Evolutionary conservation across 2,797 vertebrate genomes (phyloP).

Genomic region (Bradypus variegatus): DNA sequence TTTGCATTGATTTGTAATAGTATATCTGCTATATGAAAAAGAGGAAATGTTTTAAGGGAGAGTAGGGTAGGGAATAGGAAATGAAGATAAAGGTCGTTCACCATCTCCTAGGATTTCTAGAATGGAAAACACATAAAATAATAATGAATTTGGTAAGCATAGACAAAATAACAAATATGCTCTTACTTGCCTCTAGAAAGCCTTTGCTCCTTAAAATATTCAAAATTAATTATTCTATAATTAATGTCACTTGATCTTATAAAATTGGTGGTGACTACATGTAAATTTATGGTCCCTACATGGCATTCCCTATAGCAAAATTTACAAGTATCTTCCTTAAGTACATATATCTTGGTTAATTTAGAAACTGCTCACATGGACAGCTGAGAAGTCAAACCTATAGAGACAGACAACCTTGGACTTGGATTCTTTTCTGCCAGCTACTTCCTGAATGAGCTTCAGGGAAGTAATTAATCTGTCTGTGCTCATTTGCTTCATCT

Average conservation of each 20-base stretch:
- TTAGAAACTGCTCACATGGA: background rate
- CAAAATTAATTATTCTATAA: background rate
- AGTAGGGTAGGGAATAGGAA: background rate
- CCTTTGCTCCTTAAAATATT: background rate
- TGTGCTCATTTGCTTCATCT: background rate
- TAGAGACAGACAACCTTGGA: background rate
- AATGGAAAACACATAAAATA: background rate
- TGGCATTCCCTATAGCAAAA: background rate
- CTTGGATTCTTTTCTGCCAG: background rate
- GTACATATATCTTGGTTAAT: background rate
- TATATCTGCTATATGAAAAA: background rate
- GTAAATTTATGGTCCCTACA: background rate
- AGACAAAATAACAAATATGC: background rate
- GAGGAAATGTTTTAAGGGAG: background rate
- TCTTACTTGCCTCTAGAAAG: background rate
- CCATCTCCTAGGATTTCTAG: background rate
- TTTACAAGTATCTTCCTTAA: background rate
- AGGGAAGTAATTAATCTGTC: background rate
- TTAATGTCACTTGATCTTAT: background rate
- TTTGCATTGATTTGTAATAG: background rate
- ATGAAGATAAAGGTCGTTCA: background rate
- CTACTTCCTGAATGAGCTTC: background rate
- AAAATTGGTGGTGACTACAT: background rate
- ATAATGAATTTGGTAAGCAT: background rate
- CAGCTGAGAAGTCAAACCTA: background rate